phyloP scores from a whole-genome alignment of 1,140 invertebrate genomes.

The Telenomus remus region DNA sequence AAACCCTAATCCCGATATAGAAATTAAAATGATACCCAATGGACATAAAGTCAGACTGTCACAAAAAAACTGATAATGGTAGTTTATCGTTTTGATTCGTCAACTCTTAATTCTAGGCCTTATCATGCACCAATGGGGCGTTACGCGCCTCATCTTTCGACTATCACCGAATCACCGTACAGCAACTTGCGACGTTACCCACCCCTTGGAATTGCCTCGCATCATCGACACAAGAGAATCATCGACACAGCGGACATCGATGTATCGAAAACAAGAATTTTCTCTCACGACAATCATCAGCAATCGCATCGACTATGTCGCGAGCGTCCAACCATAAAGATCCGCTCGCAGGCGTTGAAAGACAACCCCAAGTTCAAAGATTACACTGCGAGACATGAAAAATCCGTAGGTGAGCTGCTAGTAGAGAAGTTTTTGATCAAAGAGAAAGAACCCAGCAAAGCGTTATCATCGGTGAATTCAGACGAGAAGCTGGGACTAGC shows the following conservation, averaged over 20 bases:
- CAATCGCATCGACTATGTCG: conserved; percentile 61
- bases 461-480: conserved; percentile 54
- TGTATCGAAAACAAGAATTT: conserved; percentile 79
- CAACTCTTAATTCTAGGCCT: conserved; percentile 36
- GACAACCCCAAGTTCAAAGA: conserved; percentile 73
- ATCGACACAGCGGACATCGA: conserved; percentile 90
- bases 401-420: conserved; percentile 82
- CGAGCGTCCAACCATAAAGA: conserved; percentile 68
- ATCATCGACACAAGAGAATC: conserved; percentile 75
- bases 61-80: no score
- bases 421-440: conserved; percentile 85
- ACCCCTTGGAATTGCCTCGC: conserved; percentile 26
- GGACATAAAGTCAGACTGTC: no score
- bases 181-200: conserved; percentile 62
- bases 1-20: no score
- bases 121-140: conserved; percentile 71
- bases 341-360: conserved; percentile 73
- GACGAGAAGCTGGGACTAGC: conserved; percentile 23
- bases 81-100: no score
- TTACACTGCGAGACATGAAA: conserved; percentile 73
- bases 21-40: no score
- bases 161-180: conserved; percentile 81
- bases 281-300: conserved; percentile 56
- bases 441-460: conserved; percentile 77
- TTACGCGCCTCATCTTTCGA: conserved; percentile 84